Base-by-base conservation (phyloP, 2,888 invertebrate species). In the Amphiduros pacificus region DNA sequence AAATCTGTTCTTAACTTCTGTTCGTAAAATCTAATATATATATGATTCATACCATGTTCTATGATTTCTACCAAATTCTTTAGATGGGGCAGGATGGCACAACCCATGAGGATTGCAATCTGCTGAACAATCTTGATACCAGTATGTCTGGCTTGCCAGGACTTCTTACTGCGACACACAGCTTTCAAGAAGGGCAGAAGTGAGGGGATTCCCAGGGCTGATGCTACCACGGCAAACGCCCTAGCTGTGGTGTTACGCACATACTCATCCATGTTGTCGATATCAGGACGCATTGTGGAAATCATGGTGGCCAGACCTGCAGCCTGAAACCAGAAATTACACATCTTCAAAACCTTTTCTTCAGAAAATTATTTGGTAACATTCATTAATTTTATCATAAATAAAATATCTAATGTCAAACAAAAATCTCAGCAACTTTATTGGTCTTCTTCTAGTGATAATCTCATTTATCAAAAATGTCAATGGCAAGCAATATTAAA, bases 61-160 rank as follows among this genome's bases (percentile, higher is more conserved):
- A 99, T 98, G 82, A 99, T 99, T 86, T 99, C 99, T 9, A 99
- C 99, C 62, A 99, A 87, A 53, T 93, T 93, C 82, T 96, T 95
- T 58, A 99, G 87, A 87, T 99, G 99, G 0, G 99, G 99, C 69
- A 99, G 85, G 74, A 99, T 98, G 29, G 99, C 99, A 81, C 99
- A 99, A 6, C 99, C 99, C 97, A 99, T 98, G 29, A 99, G 86
- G 78, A 99, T 99, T 51, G 99, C 96, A 72, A 99, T 99, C 85
- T 99, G 99, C 82, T 99, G 99, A 0, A 99, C 98, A 79, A 99
- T 99, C 85, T 99, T 99, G 66, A 99, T 99, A 79, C 98, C 98
- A 3, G 97, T 98, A 82, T 98, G 98, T n/a, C 87, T 51, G 11
- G 89, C 99, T 84, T 99, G 99, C 99, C 99, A 99, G 0, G 96